These are phyloP conservation scores for Psittacula derbiana DNA, from an alignment of 2,797 vertebrate species.

Conservation along the genomic window DNA sequence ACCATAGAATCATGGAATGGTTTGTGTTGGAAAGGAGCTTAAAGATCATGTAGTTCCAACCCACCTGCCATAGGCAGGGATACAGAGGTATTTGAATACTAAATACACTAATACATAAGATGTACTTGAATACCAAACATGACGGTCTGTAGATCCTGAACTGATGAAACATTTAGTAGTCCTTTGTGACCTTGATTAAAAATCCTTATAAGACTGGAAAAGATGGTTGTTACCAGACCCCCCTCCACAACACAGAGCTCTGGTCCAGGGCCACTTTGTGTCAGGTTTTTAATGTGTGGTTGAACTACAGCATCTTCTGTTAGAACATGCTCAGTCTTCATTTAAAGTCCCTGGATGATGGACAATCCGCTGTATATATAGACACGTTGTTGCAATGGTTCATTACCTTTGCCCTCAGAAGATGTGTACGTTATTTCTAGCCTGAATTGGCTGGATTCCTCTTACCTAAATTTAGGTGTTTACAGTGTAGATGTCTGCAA, in stretches of 20 bases:
- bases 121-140: neutral
- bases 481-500: neutral
- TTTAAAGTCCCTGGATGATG: neutral
- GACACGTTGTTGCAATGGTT: neutral
- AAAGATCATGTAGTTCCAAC: too few species aligned
- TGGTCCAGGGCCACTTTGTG: neutral
- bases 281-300: neutral
- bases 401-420: constrained; percentile 9
- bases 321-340: neutral
- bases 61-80: neutral
- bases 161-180: neutral
- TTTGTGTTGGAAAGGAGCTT: too few species aligned
- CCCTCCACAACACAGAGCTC: neutral
- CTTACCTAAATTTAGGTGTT: neutral
- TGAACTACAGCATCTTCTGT: neutral
- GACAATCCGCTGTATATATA: neutral
- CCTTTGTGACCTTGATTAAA: neutral
- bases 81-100: neutral
- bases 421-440: neutral
- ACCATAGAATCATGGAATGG: too few species aligned
- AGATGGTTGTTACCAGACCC: neutral
- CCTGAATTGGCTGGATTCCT: neutral
- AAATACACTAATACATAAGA: neutral
- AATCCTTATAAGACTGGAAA: neutral
- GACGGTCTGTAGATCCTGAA: neutral